Base-by-base conservation (phyloP, 2,113 vertebrate genomes). In the Ammodytes dubius region DNA sequence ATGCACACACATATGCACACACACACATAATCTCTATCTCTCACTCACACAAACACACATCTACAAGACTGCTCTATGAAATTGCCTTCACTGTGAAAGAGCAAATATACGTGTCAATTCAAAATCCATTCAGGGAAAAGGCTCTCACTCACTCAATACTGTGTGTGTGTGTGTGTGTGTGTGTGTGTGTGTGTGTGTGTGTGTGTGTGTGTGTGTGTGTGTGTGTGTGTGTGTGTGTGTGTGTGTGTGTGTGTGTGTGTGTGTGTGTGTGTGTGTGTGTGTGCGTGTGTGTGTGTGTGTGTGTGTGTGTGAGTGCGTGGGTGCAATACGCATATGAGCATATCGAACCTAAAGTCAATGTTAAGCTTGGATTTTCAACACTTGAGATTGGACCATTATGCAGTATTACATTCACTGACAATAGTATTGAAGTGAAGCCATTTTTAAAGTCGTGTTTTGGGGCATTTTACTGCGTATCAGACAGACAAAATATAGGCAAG, bases 91-190 rank as follows among this genome's bases (percentile, higher is more conserved):
- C 69, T 35, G 9, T 75, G 79, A 58, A 77, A 86, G 40, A 72
- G 81, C n/a, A 58, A 78, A 87, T 86, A 58, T 60, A 37, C 40
- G 45, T 64, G 71, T 71, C 71, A 68, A 79, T 86, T 86, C 39
- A 60, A 56, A 79, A 68, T 67, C 49, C 58, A 69, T 83, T 50
- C 63, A 42, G 57, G 47, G 81, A 79, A 81, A 57, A 69, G 70
- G 64, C 13, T 71, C 37, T 69, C 73, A 56, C 47, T 60, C 35
- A 1, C 10, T 5, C 27, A n/a, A 3, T 56, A 27, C 27, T 27
- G 27, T 27, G 27, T 27, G 27, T 27, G 27, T 27, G 27, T 27
- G 27, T 27, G 27, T 27, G 27, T 27, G 27, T 27, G 27, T 27
- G 27, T 27, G 27, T 27, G 27, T 27, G 27, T 27, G 27, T 27